phyloP scores from a whole-genome alignment of 2,797 vertebrate genomes.

The Oryzias dopingdopingensis region DNA sequence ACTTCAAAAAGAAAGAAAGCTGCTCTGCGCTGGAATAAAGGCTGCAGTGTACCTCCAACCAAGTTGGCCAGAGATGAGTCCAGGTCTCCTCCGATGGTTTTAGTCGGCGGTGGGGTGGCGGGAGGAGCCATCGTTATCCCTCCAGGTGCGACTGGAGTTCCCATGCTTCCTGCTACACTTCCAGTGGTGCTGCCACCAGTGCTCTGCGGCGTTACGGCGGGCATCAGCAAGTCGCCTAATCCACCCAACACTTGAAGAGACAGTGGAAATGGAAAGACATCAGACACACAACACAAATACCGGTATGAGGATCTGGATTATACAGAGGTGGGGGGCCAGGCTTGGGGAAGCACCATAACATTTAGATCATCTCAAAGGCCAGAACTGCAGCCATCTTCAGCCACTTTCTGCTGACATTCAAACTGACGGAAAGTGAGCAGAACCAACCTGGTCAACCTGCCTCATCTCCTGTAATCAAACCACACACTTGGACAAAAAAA shows the following conservation, averaged over 20 bases:
- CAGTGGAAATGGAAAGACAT: constrained; percentile 16
- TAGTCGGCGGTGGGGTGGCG: constrained; percentile 76
- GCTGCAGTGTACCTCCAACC: constrained; percentile 85
- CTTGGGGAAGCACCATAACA: no score
- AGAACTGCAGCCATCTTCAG: constrained; percentile 14
- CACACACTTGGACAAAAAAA: no score
- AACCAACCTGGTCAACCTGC: constrained; percentile 13
- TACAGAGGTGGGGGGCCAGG: constrained; percentile 29
- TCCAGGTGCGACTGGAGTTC: constrained; percentile 48
- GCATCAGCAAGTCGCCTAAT: constrained; percentile 97
- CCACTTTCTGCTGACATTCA: constrained; percentile 9
- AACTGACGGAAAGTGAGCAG: neutral
- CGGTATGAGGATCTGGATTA: constrained; percentile 15
- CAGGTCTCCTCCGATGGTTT: constrained; percentile 90
- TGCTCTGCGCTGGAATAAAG: neutral
- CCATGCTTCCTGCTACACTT: constrained; percentile 67
- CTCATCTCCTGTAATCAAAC: no score
- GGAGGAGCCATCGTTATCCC: constrained; percentile 41
- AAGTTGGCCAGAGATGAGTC: constrained; percentile 95
- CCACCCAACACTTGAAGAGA: constrained; percentile 87
- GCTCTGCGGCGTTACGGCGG: constrained; percentile 89
- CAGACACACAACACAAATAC: constrained; percentile 38
- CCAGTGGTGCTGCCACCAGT: constrained; percentile 79
- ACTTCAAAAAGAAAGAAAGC: neutral
- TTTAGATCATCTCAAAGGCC: constrained; percentile 26